These are phyloP conservation scores for Parnassius mnemosyne DNA, from an alignment of 2,888 invertebrate species.

Conservation along the genomic window DNA sequence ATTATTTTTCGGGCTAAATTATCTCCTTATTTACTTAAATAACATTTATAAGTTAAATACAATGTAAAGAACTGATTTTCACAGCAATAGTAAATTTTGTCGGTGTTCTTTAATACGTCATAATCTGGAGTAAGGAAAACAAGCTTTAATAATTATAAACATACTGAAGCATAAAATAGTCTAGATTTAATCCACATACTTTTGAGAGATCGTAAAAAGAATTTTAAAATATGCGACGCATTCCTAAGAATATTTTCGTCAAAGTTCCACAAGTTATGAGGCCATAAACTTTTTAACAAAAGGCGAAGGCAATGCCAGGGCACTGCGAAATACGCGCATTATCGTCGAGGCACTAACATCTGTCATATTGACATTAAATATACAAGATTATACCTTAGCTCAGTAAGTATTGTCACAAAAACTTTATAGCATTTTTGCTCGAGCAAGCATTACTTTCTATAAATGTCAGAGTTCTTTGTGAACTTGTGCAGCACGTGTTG, in stretches of 20 bases:
- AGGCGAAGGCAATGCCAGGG: conserved; percentile 21
- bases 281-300: conserved; percentile 28
- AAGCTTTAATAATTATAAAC: too few relatives aligned
- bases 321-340: conserved; percentile 1
- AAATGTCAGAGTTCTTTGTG: not conserved
- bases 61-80: too few relatives aligned
- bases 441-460: conserved; percentile 16
- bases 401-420: conserved; percentile 34
- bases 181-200: too few relatives aligned
- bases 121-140: too few relatives aligned
- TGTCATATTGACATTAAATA: conserved; percentile 39
- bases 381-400: conserved; percentile 37
- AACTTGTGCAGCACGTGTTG: not conserved
- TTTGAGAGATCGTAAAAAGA: too few relatives aligned
- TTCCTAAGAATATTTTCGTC: conserved; percentile 16
- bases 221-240: not conserved
- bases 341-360: conserved; percentile 25
- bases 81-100: too few relatives aligned
- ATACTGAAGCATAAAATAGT: too few relatives aligned
- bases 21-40: too few relatives aligned
- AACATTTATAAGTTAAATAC: too few relatives aligned
- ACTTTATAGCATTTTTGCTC: conserved; percentile 32
- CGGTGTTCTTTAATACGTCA: too few relatives aligned
- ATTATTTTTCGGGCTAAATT: too few relatives aligned
- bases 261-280: conserved; percentile 25